phyloP scores from a whole-genome alignment of 2,797 vertebrate genomes.

The Trachurus trachurus region DNA sequence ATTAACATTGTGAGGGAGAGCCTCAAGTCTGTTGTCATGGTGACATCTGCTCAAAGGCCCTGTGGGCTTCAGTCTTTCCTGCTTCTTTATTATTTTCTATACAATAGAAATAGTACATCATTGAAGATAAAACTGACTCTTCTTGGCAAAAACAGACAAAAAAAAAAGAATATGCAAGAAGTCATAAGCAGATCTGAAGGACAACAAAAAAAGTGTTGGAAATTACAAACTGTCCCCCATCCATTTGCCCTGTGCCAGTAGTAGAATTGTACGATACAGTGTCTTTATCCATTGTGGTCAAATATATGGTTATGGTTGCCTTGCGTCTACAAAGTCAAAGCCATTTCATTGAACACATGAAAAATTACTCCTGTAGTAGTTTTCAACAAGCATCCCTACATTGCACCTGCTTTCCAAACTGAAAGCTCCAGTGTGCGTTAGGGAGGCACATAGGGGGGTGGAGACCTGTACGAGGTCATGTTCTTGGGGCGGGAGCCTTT shows the following conservation, averaged over 20 bases:
- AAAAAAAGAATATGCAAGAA: conserved; percentile 74
- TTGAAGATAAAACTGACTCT: conserved; percentile 84
- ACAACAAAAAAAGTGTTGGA: conserved; percentile 59
- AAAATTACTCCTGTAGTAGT: conserved; percentile 75
- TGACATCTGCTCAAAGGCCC: conserved; percentile 82
- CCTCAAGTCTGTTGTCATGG: conserved; percentile 85
- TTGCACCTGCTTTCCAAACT: conserved; percentile 72
- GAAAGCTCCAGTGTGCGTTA: conserved; percentile 86
- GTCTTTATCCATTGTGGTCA: conserved; percentile 77
- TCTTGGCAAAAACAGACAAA: conserved; percentile 80
- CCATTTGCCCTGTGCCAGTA: conserved; percentile 72
- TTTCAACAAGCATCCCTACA: conserved; percentile 75
- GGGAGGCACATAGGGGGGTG: conserved; percentile 98
- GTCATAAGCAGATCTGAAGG: conserved; percentile 80
- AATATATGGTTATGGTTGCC: conserved; percentile 74
- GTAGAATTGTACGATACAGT: conserved; percentile 68
- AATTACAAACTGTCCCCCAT: conserved; percentile 70
- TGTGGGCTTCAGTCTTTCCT: conserved; percentile 79
- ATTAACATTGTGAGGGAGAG: conserved; percentile 80
- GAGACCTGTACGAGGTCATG: conserved; percentile 99
- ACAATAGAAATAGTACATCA: conserved; percentile 87
- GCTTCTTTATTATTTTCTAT: conserved; percentile 86
- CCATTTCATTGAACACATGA: conserved; percentile 75
- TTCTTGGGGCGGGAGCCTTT: conserved; percentile 99
- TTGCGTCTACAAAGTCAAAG: conserved; percentile 80